A percentile compares a stretch with the other conserved stretches of the same genome.
phyloP scores from a whole-genome alignment of 2,888 invertebrate species.

The Macrosoma leucophasiata region DNA sequence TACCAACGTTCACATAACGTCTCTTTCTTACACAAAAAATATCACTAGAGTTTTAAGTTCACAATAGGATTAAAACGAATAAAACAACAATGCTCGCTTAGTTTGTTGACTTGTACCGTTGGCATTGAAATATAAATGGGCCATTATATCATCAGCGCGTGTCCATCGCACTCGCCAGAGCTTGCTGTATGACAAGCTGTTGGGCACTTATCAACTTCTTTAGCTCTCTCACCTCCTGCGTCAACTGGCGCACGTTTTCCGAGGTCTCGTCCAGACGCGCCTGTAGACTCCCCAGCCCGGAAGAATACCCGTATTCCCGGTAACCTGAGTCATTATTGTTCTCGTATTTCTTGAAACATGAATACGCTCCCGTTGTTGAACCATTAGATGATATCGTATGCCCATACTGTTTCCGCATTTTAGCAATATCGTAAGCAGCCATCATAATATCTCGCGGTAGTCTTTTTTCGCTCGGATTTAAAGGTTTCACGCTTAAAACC shows the following conservation, averaged over 20 bases:
- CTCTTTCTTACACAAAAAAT: too few relatives aligned
- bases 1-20: too few relatives aligned
- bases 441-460: constrained; percentile 86
- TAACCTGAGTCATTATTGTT: constrained; percentile 74
- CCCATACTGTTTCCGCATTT: constrained; percentile 81
- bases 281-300: constrained; percentile 76
- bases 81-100: constrained; percentile 47
- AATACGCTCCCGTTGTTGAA: constrained; percentile 77
- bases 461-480: constrained; percentile 88
- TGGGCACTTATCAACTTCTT: constrained; percentile 74
- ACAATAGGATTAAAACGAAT: constrained; percentile 43
- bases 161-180: constrained; percentile 61
- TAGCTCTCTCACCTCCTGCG: constrained; percentile 81
- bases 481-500: constrained; percentile 87
- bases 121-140: constrained; percentile 69
- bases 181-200: constrained; percentile 69
- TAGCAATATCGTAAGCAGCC: constrained; percentile 87
- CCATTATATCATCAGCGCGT: constrained; percentile 67
- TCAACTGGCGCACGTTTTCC: constrained; percentile 79
- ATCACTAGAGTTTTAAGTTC: constrained; percentile 58
- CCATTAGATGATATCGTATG: constrained; percentile 81
- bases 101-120: constrained; percentile 69
- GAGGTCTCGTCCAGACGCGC: constrained; percentile 80
- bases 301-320: constrained; percentile 72
- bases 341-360: constrained; percentile 79